Evolutionary conservation across 2,888 invertebrate genomes (phyloP).

Genomic region (Drosophila helvetica): DNA sequence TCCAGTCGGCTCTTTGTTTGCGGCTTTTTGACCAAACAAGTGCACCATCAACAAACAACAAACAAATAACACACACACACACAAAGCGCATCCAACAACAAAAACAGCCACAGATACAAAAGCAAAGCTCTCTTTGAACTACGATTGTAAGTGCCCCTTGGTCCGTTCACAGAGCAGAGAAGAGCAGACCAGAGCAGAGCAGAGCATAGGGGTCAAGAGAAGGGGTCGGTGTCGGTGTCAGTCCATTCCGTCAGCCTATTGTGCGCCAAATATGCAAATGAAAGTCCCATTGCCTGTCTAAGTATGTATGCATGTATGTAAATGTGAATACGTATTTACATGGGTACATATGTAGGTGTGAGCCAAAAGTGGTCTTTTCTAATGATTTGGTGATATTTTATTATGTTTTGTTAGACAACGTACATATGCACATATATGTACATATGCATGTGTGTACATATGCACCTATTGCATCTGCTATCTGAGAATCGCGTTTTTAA

Average conservation of each 20-base stretch:
- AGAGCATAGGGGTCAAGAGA: no score
- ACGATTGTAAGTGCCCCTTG: conserved; percentile 46
- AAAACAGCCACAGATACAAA: conserved; percentile 54
- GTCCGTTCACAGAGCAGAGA: conserved; percentile 13
- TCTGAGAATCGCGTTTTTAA: no score
- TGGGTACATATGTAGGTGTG: background rate
- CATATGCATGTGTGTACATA: no score
- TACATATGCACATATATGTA: no score
- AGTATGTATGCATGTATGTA: background rate
- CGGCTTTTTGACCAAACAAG: conserved; percentile 74
- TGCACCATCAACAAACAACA: conserved; percentile 62
- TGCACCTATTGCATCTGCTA: no score
- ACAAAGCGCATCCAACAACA: conserved; percentile 57
- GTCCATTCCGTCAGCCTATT: conserved; percentile 2
- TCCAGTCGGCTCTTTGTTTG: conserved; percentile 63
- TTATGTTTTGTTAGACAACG: no score
- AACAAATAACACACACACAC: conserved; percentile 35
- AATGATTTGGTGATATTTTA: background rate
- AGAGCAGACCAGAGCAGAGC: background rate
- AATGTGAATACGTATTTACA: background rate
- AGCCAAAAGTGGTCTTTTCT: background rate
- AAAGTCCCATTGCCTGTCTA: background rate
- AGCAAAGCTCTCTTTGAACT: conserved; percentile 64
- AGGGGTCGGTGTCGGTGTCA: background rate
- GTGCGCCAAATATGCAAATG: conserved; percentile 21